phyloP scores from a whole-genome alignment of 2,113 vertebrate genomes.

The Rhinopomastus cyanomelas region DNA sequence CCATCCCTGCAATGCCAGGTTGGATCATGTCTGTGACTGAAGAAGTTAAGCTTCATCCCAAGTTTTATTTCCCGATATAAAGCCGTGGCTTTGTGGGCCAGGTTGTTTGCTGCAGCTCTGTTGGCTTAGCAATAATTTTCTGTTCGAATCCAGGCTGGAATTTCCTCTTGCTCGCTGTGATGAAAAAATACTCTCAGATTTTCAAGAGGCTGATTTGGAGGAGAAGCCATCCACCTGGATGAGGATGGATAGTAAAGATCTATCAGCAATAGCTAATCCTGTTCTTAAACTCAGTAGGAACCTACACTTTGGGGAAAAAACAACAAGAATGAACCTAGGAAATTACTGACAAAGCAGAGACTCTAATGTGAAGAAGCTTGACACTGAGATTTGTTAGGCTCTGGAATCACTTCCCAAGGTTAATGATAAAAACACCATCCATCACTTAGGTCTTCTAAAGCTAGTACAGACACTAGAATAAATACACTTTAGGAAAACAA shows the following conservation, averaged over 20 bases:
- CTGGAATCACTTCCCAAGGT: slow-evolving; percentile 22
- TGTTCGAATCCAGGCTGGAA: neutral
- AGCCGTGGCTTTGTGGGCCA: neutral
- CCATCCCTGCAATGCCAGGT: neutral
- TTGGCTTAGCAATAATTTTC: neutral
- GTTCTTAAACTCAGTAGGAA: neutral
- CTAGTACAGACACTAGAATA: slow-evolving; percentile 17
- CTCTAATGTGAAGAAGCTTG: slow-evolving; percentile 3
- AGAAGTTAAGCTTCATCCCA: neutral
- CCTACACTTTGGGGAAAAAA: neutral
- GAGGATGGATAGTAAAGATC: neutral
- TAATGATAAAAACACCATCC: slow-evolving; percentile 55
- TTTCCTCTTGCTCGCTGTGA: neutral
- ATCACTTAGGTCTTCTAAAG: slow-evolving; percentile 45
- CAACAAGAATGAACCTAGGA: neutral
- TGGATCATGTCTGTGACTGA: neutral
- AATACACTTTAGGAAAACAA: slow-evolving; percentile 22
- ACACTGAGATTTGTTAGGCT: slow-evolving; percentile 34
- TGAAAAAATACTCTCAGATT: neutral
- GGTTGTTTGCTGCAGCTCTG: neutral
- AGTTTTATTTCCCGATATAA: neutral
- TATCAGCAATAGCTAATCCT: neutral
- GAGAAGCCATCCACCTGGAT: neutral
- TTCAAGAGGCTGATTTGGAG: neutral
- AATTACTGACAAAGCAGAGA: slow-evolving; percentile 14